A percentile compares a stretch with the other conserved stretches of the same genome.
Evolutionary conservation across 2,113 vertebrate species (phyloP).

Genomic region (Cavia porcellus): DNA sequence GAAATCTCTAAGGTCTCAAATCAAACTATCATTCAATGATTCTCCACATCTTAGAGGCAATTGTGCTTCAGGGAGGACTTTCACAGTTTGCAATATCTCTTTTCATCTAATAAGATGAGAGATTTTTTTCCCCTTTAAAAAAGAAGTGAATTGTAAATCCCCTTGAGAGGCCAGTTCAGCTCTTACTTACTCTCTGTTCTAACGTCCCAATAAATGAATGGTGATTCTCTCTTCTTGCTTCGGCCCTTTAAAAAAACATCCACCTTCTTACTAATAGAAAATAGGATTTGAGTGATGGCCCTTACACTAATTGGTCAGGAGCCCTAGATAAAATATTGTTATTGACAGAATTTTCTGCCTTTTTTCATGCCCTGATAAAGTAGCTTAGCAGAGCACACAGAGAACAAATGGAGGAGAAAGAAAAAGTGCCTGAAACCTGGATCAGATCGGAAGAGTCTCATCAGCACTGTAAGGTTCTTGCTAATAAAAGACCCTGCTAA

Average conservation of each 20-base stretch:
- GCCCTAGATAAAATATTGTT: constrained; percentile 78
- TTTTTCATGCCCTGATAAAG: constrained; percentile 69
- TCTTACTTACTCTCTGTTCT: constrained; percentile 53
- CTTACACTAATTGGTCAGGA: constrained; percentile 76
- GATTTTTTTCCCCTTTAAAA: not conserved
- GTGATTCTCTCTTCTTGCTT: constrained; percentile 52
- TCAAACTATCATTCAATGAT: not conserved
- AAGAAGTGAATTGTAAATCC: constrained; percentile 56
- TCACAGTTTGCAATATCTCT: constrained; percentile 48
- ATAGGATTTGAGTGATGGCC: constrained; percentile 73
- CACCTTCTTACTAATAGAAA: constrained; percentile 66
- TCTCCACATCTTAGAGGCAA: not conserved
- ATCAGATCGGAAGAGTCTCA: constrained; percentile 63
- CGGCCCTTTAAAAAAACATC: constrained; percentile 27
- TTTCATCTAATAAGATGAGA: constrained; percentile 66
- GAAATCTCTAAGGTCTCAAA: constrained; percentile 9
- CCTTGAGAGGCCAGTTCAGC: constrained; percentile 55
- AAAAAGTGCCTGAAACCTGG: constrained; percentile 11
- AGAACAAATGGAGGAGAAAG: constrained; percentile 57
- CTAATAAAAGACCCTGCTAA: constrained; percentile 70
- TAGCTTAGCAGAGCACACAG: constrained; percentile 55
- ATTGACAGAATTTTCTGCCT: constrained; percentile 72
- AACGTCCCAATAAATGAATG: constrained; percentile 53
- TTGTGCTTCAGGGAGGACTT: not conserved
- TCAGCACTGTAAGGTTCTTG: constrained; percentile 59